Conservation (phyloP, 1,140 invertebrate species). For the Bicyclus anynana region DNA sequence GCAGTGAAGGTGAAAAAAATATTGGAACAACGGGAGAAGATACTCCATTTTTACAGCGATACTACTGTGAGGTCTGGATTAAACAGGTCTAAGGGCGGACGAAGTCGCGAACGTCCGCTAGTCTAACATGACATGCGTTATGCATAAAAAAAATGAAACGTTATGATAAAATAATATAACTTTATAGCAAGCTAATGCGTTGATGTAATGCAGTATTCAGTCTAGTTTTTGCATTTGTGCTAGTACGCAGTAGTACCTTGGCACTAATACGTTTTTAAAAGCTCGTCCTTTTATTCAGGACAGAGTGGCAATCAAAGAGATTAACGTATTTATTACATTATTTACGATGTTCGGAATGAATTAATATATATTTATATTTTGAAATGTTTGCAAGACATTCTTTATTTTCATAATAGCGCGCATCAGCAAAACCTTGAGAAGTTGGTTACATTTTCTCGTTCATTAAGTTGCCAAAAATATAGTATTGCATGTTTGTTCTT, state of each 20-base stretch:
- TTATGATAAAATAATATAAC: background rate
- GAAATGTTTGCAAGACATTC: background rate
- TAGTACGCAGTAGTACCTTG: background rate
- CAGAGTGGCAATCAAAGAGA: background rate
- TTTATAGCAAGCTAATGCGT: background rate
- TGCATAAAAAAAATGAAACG: background rate
- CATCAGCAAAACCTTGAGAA: no score
- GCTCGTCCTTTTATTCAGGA: conserved; percentile 9
- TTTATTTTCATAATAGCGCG: no score
- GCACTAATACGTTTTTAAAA: conserved; percentile 11
- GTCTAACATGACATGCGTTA: no score
- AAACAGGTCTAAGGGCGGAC: no score
- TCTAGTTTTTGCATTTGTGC: conserved; percentile 3
- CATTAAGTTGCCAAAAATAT: no score
- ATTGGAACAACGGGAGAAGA: no score
- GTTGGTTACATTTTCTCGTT: no score
- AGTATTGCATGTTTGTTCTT: no score
- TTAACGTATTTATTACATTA: conserved; percentile 1
- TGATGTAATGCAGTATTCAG: background rate
- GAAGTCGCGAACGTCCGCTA: no score
- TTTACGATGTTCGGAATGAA: background rate
- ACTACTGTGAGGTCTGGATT: no score
- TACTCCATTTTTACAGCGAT: no score
- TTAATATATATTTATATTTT: background rate
- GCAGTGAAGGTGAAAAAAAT: no score